Conservation (phyloP, 2,888 invertebrate genomes). For the Ypsolopha scabrella region DNA sequence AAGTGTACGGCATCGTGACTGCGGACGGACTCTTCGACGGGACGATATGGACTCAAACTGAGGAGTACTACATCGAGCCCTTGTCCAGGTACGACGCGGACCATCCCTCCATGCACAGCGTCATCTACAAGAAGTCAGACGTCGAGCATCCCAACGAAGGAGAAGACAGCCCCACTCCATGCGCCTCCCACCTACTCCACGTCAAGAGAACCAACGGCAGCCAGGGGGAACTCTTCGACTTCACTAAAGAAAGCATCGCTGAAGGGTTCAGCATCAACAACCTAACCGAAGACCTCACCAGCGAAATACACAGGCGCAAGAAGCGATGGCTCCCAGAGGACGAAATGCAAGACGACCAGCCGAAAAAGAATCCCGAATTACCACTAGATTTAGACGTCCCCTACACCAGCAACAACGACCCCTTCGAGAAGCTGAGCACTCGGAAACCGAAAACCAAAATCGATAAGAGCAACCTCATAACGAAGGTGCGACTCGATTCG, state of each 20-base stretch:
- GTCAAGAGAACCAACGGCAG: slow-evolving; percentile 44
- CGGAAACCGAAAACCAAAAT: slow-evolving; percentile 64
- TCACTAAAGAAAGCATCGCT: slow-evolving; percentile 31
- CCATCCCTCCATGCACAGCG: slow-evolving; percentile 77
- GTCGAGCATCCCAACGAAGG: slow-evolving; percentile 68
- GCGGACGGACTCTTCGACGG: slow-evolving; percentile 92
- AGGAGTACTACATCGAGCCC: slow-evolving; percentile 89
- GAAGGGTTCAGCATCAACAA: slow-evolving; percentile 35
- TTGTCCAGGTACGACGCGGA: slow-evolving; percentile 74
- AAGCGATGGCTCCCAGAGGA: slow-evolving; percentile 80
- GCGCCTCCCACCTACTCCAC: slow-evolving; percentile 74
- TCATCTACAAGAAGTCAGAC: slow-evolving; percentile 86
- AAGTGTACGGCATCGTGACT: slow-evolving; percentile 88
- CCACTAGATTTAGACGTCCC: slow-evolving; percentile 75
- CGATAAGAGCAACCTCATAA: slow-evolving; percentile 65
- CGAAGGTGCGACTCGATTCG: slow-evolving; percentile 62
- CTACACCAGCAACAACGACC: slow-evolving; percentile 73
- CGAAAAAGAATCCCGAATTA: slow-evolving; percentile 73
- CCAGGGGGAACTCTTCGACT: slow-evolving; percentile 49
- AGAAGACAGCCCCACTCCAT: slow-evolving; percentile 40
- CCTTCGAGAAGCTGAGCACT: slow-evolving; percentile 58
- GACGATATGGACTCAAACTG: slow-evolving; percentile 80
- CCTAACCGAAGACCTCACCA: slow-evolving; percentile 43
- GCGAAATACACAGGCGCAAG: slow-evolving; percentile 50
- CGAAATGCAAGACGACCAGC: slow-evolving; percentile 68